phyloP scores from a whole-genome alignment of 2,888 invertebrate species.

The Orchesella flavescens region DNA sequence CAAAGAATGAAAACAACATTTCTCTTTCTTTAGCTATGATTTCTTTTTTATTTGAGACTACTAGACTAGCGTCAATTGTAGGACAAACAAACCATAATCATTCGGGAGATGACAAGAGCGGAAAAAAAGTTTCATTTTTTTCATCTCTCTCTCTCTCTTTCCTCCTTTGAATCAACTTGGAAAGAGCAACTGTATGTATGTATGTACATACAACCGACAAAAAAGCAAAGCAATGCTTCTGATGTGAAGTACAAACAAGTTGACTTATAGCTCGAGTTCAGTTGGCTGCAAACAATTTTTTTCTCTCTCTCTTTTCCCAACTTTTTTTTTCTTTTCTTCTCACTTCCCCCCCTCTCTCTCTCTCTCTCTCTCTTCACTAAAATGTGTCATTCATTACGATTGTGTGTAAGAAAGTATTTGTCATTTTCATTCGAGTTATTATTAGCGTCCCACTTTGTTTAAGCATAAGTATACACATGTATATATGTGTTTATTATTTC shows the following conservation, averaged over 20 bases:
- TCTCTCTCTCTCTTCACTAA: slow-evolving; percentile 21
- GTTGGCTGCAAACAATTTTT: slow-evolving; percentile 32
- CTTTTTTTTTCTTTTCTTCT: slow-evolving; percentile 27
- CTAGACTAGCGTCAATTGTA: slow-evolving; percentile 2
- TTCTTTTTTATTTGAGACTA: slow-evolving; percentile 23
- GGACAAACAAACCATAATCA: slow-evolving; percentile 58
- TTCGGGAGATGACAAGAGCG: slow-evolving; percentile 47
- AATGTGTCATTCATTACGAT: slow-evolving; percentile 53
- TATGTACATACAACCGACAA: no score
- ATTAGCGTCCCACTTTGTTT: background rate
- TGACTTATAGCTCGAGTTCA: slow-evolving; percentile 38
- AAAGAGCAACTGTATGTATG: slow-evolving; percentile 11
- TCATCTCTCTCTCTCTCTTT: slow-evolving; percentile 18
- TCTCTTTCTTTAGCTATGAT: slow-evolving; percentile 27
- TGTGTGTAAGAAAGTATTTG: slow-evolving; percentile 48
- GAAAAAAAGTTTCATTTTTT: background rate
- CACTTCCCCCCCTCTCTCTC: slow-evolving; percentile 26
- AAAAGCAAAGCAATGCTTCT: background rate
- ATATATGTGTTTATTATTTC: no score
- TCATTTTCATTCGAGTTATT: slow-evolving; percentile 50
- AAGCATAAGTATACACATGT: background rate
- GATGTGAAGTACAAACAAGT: slow-evolving; percentile 40
- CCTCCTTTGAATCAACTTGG: slow-evolving; percentile 17
- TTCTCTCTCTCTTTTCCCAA: slow-evolving; percentile 9
- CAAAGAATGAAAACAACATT: slow-evolving; percentile 11